Conservation (phyloP, 2,888 invertebrate species). For the Tenthredo notha region DNA sequence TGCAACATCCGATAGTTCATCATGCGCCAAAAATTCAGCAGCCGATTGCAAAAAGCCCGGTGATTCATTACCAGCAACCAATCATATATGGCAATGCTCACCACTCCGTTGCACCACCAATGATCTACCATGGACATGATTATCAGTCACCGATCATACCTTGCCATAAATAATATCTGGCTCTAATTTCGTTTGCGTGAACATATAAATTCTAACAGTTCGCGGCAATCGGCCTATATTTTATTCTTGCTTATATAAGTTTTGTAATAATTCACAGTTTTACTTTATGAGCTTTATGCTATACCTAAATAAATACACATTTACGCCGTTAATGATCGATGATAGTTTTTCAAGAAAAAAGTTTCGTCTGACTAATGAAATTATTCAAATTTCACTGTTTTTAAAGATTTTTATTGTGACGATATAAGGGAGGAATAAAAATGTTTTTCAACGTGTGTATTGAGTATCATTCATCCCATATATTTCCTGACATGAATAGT, state of each 20-base stretch:
- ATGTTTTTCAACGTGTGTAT: not conserved
- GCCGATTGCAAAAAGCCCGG: not conserved
- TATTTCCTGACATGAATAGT: not conserved
- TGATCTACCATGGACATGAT: constrained; percentile 8
- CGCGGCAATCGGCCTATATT: not conserved
- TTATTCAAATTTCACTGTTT: not conserved
- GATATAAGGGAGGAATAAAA: constrained; percentile 23
- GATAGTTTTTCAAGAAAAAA: not conserved
- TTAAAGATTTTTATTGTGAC: not conserved
- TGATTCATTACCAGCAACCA: constrained; percentile 32
- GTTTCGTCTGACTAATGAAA: not conserved
- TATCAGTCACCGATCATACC: constrained; percentile 39
- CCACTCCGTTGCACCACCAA: constrained; percentile 23
- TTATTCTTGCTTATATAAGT: not conserved
- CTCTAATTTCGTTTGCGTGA: not conserved
- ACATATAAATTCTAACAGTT: not conserved
- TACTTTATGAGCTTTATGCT: not conserved
- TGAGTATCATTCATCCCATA: not conserved
- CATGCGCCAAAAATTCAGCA: constrained; percentile 22
- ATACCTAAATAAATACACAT: not conserved
- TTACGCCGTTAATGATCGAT: not conserved
- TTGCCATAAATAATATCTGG: constrained; percentile 34
- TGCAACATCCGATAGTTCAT: constrained; percentile 34
- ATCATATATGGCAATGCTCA: constrained; percentile 1
- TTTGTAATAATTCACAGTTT: constrained; percentile 4